Percentiles rank a stretch among this genome's conserved stretches.
Evolutionary conservation across 2,797 vertebrate species (phyloP).

Genomic region (Pogoniulus pusillus): DNA sequence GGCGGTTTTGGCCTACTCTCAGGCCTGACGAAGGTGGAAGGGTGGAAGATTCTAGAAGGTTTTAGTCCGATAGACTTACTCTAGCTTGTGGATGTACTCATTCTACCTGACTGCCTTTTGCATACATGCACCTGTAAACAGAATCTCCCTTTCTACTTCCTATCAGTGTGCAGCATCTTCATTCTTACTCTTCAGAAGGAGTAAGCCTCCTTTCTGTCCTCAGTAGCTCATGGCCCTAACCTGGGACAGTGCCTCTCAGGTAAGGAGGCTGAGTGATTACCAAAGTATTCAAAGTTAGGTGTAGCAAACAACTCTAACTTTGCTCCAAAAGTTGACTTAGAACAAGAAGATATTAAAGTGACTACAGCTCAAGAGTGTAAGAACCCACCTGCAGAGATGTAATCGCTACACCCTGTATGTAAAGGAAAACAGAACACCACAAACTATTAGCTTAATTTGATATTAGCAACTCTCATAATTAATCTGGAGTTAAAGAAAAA

Average conservation of each 20-base stretch:
- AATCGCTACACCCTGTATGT: not conserved
- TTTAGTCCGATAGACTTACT: too few relatives aligned
- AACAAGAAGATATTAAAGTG: not conserved
- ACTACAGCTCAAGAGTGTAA: not conserved
- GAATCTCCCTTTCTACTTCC: too few relatives aligned
- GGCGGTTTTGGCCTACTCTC: too few relatives aligned
- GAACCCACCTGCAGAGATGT: not conserved
- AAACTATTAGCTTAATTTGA: not conserved
- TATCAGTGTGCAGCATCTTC: too few relatives aligned
- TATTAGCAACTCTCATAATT: not conserved
- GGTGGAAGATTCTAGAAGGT: too few relatives aligned
- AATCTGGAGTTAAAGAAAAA: not conserved
- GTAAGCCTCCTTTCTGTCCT: too few relatives aligned
- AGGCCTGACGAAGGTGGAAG: too few relatives aligned
- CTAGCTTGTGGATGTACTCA: too few relatives aligned
- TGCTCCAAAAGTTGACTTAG: not conserved
- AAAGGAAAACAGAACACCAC: not conserved
- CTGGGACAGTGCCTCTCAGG: not conserved
- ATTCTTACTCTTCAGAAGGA: too few relatives aligned
- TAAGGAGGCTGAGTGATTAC: not conserved
- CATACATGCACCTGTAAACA: too few relatives aligned
- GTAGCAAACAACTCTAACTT: not conserved
- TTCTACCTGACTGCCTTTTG: too few relatives aligned
- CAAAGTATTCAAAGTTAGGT: rapidly evolving
- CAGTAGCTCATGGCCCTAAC: too few relatives aligned